A percentile compares a stretch with the other conserved stretches of the same genome.
Conservation (phyloP, 2,888 invertebrate genomes). For the Brenthis ino region DNA sequence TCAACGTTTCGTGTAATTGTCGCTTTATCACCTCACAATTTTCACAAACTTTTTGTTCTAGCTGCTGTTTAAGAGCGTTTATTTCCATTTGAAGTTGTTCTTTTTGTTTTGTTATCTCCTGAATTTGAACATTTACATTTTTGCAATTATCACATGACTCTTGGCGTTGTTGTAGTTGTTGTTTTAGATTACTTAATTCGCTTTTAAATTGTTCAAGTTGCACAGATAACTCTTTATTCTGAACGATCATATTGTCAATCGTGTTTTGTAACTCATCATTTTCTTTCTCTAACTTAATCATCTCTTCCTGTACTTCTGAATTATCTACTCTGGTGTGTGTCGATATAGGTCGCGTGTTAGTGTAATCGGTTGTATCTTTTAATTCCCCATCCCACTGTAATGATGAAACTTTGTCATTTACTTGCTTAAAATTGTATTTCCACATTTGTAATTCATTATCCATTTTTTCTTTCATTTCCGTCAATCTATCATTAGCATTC, state of each 20-base stretch:
- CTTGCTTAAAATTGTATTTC: slow-evolving; percentile 87
- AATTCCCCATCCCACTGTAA: slow-evolving; percentile 49
- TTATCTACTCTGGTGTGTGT: slow-evolving; percentile 41
- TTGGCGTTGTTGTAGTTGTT: slow-evolving; percentile 17
- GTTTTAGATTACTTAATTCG: slow-evolving; percentile 47
- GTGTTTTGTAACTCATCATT: slow-evolving; percentile 69
- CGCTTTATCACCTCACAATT: slow-evolving; percentile 27
- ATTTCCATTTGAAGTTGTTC: slow-evolving; percentile 30
- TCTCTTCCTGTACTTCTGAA: slow-evolving; percentile 56
- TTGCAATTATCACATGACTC: slow-evolving; percentile 26
- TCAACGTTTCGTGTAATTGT: slow-evolving; percentile 29
- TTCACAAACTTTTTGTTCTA: slow-evolving; percentile 40
- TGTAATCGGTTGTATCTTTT: slow-evolving; percentile 15
- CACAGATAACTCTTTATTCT: slow-evolving; percentile 59
- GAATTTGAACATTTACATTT: slow-evolving; percentile 4
- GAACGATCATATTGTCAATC: slow-evolving; percentile 59
- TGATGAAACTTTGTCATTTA: slow-evolving; percentile 84
- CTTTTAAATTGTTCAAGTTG: slow-evolving; percentile 55
- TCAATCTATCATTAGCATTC: slow-evolving; percentile 88
- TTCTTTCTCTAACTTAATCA: slow-evolving; percentile 71
- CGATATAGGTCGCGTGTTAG: slow-evolving; percentile 17
- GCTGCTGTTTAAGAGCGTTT: slow-evolving; percentile 50
- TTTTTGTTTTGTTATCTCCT: slow-evolving; percentile 12
- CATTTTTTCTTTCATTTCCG: slow-evolving; percentile 91
- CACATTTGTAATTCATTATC: slow-evolving; percentile 89